A percentile compares a stretch with the other conserved stretches of the same genome.
These are phyloP conservation scores for Gouania willdenowi DNA, from an alignment of 2,797 vertebrate genomes.

Conservation along the genomic window DNA sequence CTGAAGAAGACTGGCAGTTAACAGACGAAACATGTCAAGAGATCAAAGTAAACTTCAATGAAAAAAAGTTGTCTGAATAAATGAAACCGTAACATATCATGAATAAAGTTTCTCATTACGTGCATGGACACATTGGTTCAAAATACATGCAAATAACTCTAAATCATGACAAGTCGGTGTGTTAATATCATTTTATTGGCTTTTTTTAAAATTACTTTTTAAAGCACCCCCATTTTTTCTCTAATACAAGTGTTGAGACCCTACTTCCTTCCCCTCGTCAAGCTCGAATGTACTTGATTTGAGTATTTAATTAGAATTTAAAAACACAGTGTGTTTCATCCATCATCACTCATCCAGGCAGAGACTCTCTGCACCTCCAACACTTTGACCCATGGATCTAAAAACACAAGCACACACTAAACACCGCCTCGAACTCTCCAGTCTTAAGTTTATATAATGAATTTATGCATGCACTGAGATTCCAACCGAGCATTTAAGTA, in stretches of 20 bases:
- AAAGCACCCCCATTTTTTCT: constrained; percentile 66
- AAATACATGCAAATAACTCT: constrained; percentile 9
- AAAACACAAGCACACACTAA: constrained; percentile 35
- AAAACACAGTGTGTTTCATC: constrained; percentile 21
- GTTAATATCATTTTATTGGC: constrained; percentile 81
- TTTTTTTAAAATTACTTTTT: constrained; percentile 69
- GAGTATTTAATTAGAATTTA: constrained; percentile 42
- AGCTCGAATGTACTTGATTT: constrained; percentile 56
- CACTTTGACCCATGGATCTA: constrained; percentile 13
- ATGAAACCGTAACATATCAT: too few species aligned
- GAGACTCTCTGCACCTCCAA: constrained; percentile 7
- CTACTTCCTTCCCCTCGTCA: constrained; percentile 40
- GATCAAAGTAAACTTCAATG: too few species aligned
- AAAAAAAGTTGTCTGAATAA: too few species aligned
- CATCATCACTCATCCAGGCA: constrained; percentile 9
- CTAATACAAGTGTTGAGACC: constrained; percentile 55
- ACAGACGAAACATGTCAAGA: too few species aligned
- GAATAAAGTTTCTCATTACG: too few species aligned
- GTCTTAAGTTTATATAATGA: constrained; percentile 68
- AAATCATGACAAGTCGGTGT: constrained; percentile 50
- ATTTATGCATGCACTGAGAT: constrained; percentile 75
- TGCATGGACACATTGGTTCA: too few species aligned
- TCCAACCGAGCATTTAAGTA: constrained; percentile 73
- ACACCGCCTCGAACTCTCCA: constrained; percentile 25
- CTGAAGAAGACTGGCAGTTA: too few species aligned